Percentiles rank a stretch among this genome's conserved stretches.
Conservation (phyloP, 92 coral and sea anemone species). For the Phenganax subtilis region DNA sequence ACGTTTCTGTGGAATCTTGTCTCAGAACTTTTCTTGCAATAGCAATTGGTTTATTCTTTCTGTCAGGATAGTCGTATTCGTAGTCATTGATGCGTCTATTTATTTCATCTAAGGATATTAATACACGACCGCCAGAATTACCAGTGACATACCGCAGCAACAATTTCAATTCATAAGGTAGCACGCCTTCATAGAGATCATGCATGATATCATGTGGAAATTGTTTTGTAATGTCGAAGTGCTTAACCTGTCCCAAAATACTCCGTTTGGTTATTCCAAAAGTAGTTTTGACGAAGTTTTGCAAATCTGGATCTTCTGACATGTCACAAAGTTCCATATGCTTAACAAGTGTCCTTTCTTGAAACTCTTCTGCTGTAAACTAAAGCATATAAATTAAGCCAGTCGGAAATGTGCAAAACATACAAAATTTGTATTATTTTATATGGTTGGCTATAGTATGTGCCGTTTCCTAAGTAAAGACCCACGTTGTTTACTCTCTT, state of each 20-base stretch:
- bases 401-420: not conserved
- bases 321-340: conserved; percentile 38
- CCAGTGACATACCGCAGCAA: conserved; percentile 23
- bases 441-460: not conserved
- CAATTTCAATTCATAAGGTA: conserved; percentile 31
- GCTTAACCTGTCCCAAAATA: conserved; percentile 14
- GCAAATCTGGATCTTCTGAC: conserved; percentile 36
- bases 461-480: not conserved
- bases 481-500: no score
- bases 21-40: conserved; percentile 14
- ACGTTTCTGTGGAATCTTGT: conserved; percentile 21
- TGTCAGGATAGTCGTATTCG: conserved; percentile 34
- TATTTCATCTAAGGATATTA: conserved; percentile 13
- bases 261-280: conserved; percentile 39
- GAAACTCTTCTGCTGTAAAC: conserved; percentile 33
- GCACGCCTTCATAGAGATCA: conserved; percentile 31
- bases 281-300: conserved; percentile 25
- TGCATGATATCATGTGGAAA: conserved; percentile 41
- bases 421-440: not conserved
- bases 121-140: not conserved
- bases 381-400: conserved; percentile 4
- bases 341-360: conserved; percentile 28
- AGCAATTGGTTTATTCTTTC: conserved; percentile 31
- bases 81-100: conserved; percentile 37
- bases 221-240: conserved; percentile 34